A percentile compares a stretch with the other conserved stretches of the same genome.
These are phyloP conservation scores for Atethmia centrago DNA, from an alignment of 2,888 invertebrate species.

Conservation along the genomic window DNA sequence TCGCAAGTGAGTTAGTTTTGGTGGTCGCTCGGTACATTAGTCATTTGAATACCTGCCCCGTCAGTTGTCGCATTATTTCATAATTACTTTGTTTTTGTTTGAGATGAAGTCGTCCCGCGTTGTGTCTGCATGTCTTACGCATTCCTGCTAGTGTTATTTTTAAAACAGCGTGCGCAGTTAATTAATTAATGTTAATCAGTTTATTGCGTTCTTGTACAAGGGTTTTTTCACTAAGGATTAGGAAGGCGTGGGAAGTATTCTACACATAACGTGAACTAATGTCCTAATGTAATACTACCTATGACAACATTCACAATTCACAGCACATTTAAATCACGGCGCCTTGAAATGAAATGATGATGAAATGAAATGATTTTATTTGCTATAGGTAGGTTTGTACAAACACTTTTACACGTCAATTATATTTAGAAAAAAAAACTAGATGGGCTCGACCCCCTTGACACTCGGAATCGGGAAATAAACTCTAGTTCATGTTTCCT, in stretches of 20 bases:
- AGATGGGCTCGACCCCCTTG: too few species aligned
- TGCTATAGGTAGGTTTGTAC: too few species aligned
- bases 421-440: too few species aligned
- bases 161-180: background rate
- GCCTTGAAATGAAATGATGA: too few species aligned
- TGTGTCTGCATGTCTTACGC: slow-evolving; percentile 4
- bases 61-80: slow-evolving; percentile 42
- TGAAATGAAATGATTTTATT: too few species aligned
- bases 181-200: background rate
- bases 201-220: background rate
- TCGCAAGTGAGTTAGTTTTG: slow-evolving; percentile 38
- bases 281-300: too few species aligned
- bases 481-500: background rate
- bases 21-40: slow-evolving; percentile 14
- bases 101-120: slow-evolving; percentile 15
- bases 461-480: background rate
- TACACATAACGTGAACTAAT: background rate
- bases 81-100: slow-evolving; percentile 21
- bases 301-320: background rate
- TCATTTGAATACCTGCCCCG: slow-evolving; percentile 37
- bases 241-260: background rate
- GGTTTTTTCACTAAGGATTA: background rate
- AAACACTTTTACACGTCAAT: too few species aligned
- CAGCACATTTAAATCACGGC: background rate
- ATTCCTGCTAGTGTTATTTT: too few species aligned